phyloP scores from a whole-genome alignment of 2,113 vertebrate genomes.

The Onychostoma macrolepis region DNA sequence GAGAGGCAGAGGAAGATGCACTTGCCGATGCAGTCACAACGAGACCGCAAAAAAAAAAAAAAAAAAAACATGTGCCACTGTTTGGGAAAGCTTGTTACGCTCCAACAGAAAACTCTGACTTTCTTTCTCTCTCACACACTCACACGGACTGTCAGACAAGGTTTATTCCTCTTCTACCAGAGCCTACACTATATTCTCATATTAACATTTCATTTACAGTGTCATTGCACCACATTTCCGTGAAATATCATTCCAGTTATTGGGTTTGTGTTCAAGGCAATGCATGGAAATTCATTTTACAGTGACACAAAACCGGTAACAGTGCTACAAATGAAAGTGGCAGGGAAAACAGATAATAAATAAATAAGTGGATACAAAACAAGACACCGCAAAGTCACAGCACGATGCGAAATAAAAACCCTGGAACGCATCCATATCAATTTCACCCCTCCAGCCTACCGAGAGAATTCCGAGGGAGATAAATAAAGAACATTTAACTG shows the following conservation, averaged over 20 bases:
- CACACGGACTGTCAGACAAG: conserved; percentile 7
- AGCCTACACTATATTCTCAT: conserved; percentile 20
- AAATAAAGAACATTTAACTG: conserved; percentile 52
- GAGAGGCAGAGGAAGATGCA: conserved; percentile 20
- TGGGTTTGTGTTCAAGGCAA: conserved; percentile 22
- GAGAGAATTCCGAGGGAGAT: conserved; percentile 33
- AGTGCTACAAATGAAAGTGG: neutral
- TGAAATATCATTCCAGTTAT: conserved; percentile 24
- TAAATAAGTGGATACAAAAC: conserved; percentile 36
- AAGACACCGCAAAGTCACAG: conserved; percentile 42
- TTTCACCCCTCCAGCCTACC: conserved; percentile 36
- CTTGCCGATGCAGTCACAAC: conserved; percentile 11
- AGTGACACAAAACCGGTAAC: neutral
- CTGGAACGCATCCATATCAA: conserved; percentile 48
- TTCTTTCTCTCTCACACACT: neutral
- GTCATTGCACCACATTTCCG: neutral
- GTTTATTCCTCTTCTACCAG: neutral
- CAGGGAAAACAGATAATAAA: conserved; percentile 36
- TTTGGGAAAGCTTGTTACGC: conserved; percentile 43
- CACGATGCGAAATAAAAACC: conserved; percentile 30
- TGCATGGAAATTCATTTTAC: conserved; percentile 28
- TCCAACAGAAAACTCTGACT: conserved; percentile 34
- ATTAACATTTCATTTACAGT: conserved; percentile 28
- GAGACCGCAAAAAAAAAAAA: neutral
- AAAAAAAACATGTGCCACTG: conserved; percentile 18